These are phyloP conservation scores for Musca vetustissima DNA, from an alignment of 1,140 invertebrate genomes.

Conservation along the genomic window DNA sequence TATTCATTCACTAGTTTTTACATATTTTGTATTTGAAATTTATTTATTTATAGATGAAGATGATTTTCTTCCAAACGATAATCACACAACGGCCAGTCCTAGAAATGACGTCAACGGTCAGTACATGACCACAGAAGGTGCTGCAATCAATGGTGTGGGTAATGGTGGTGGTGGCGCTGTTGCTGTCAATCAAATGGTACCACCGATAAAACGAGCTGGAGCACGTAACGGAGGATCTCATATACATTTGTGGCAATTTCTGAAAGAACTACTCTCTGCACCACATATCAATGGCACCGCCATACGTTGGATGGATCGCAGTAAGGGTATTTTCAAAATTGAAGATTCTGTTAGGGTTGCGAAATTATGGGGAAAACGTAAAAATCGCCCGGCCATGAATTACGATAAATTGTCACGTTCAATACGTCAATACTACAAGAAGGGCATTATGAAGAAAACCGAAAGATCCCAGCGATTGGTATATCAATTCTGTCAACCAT, in stretches of 20 bases:
- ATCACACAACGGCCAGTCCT: background rate
- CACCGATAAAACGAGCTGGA: conserved; percentile 29
- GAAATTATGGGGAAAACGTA: conserved; percentile 92
- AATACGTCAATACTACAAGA: conserved; percentile 99
- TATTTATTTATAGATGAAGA: conserved; percentile 10
- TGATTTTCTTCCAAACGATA: conserved; percentile 8
- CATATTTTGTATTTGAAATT: no score
- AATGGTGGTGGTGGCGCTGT: no score
- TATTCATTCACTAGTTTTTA: no score
- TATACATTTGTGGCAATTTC: conserved; percentile 99
- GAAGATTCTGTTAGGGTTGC: conserved; percentile 97
- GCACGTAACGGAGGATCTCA: conserved; percentile 71
- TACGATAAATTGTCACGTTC: conserved; percentile 98
- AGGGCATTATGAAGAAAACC: conserved; percentile 99
- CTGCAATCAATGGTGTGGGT: no score
- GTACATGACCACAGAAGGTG: conserved; percentile 48
- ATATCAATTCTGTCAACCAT: conserved; percentile 98
- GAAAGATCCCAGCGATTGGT: conserved; percentile 96
- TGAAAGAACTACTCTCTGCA: conserved; percentile 90
- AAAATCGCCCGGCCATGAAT: conserved; percentile 99
- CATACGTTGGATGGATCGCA: conserved; percentile 94
- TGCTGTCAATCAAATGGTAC: conserved; percentile 44
- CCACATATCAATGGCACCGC: conserved; percentile 86
- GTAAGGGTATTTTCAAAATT: conserved; percentile 97
- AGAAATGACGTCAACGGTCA: background rate